These are phyloP conservation scores for Myrmecobius fasciatus DNA, from an alignment of 2,113 vertebrate genomes.

Conservation along the genomic window DNA sequence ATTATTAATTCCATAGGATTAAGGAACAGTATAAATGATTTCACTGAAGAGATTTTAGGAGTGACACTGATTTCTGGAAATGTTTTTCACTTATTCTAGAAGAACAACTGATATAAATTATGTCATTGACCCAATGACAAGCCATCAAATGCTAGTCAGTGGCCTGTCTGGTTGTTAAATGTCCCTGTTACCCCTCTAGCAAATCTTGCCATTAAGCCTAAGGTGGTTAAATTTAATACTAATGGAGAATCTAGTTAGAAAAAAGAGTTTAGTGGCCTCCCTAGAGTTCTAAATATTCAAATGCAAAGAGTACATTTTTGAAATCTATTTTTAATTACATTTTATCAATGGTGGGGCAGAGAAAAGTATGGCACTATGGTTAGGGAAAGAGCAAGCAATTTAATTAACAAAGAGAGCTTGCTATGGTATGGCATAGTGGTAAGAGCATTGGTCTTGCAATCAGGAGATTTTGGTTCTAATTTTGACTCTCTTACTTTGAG, in stretches of 20 bases:
- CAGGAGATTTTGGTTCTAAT: neutral
- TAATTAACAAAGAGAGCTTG: neutral
- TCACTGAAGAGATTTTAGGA: neutral
- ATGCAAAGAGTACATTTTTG: neutral
- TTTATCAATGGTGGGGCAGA: neutral
- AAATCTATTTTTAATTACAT: neutral
- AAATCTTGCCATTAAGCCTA: neutral
- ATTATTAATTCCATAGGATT: neutral
- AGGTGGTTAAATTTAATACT: neutral
- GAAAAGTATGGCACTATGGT: neutral
- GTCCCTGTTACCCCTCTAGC: neutral
- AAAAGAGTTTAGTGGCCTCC: conserved; percentile 16
- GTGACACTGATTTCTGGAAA: neutral
- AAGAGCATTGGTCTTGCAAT: neutral
- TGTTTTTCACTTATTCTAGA: neutral
- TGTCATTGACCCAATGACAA: neutral
- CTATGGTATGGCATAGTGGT: neutral
- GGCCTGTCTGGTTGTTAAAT: neutral
- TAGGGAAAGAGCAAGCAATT: neutral
- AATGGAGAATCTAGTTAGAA: neutral
- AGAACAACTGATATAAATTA: neutral
- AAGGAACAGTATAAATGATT: neutral
- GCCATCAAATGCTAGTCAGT: neutral
- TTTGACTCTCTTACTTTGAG: neutral
- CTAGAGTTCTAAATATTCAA: neutral